Evolutionary conservation across 2,113 vertebrate genomes (phyloP).

Genomic region (Gorsachius goisagi): DNA sequence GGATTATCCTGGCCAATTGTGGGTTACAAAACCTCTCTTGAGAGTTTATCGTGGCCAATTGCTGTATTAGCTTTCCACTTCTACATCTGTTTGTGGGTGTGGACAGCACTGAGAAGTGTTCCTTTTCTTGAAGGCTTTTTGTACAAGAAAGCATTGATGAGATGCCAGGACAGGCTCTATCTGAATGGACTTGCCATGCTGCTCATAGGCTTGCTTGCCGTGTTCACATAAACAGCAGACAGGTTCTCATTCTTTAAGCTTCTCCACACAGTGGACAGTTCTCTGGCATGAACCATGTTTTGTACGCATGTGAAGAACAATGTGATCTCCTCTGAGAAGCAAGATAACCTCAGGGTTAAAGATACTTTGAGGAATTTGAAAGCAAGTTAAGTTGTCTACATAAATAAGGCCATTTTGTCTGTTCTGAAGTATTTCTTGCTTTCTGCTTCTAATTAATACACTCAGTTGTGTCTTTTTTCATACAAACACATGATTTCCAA

Average conservation of each 20-base stretch:
- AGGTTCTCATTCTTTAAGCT: background rate
- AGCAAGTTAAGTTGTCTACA: background rate
- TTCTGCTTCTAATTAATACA: background rate
- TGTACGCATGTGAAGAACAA: background rate
- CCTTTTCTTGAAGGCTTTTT: background rate
- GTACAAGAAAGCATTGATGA: background rate
- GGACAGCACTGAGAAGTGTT: background rate
- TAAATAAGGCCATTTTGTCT: background rate
- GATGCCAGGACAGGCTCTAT: background rate
- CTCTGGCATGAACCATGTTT: background rate
- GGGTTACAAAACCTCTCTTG: background rate
- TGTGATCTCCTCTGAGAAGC: background rate
- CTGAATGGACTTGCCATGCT: background rate
- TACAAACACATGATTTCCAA: background rate
- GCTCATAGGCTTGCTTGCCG: rapidly evolving
- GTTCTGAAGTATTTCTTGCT: background rate
- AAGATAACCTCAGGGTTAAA: background rate
- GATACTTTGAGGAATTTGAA: background rate
- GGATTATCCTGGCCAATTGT: background rate
- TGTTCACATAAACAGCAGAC: background rate
- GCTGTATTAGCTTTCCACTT: background rate
- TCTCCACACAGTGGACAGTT: background rate
- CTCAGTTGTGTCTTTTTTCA: background rate
- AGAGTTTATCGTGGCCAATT: background rate
- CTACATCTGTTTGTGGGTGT: conserved; percentile 46